A percentile compares a stretch with the other conserved stretches of the same genome.
phyloP scores from a whole-genome alignment of 2,888 invertebrate species.

The Alentia gelatinosa region DNA sequence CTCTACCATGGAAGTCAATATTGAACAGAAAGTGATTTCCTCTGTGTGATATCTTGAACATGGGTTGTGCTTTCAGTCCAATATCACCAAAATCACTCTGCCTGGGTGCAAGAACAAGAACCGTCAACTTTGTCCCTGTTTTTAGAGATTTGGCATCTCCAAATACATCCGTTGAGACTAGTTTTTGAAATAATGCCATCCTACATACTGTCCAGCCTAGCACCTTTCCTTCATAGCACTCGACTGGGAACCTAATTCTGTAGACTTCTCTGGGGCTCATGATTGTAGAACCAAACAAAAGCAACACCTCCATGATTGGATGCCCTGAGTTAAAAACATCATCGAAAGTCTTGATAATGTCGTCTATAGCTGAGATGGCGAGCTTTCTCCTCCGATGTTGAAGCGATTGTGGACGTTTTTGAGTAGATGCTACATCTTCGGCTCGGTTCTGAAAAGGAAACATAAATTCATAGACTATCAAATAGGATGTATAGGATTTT shows the following conservation, averaged over 20 bases:
- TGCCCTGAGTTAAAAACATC: background rate
- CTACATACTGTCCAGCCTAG: background rate
- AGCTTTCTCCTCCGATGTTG: background rate
- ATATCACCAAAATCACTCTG: background rate
- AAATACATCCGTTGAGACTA: conserved; percentile 31
- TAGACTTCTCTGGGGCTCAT: conserved; percentile 51
- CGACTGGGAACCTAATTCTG: background rate
- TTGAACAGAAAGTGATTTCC: conserved; percentile 43
- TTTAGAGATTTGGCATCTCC: background rate
- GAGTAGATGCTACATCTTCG: background rate
- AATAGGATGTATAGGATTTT: no score
- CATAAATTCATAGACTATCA: no score
- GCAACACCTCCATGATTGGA: conserved; percentile 12
- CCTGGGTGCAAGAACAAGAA: conserved; percentile 36
- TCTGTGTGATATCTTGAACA: background rate
- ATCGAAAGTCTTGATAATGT: background rate
- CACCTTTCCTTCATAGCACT: conserved; percentile 40
- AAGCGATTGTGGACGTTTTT: background rate
- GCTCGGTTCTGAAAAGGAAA: background rate
- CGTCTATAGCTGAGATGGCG: background rate
- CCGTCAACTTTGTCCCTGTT: background rate
- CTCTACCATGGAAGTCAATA: background rate
- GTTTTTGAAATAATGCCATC: background rate
- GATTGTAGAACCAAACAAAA: conserved; percentile 38
- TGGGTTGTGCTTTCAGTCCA: background rate